Evolutionary conservation across 1,140 invertebrate genomes (phyloP).

Genomic region (Bombus impatiens): DNA sequence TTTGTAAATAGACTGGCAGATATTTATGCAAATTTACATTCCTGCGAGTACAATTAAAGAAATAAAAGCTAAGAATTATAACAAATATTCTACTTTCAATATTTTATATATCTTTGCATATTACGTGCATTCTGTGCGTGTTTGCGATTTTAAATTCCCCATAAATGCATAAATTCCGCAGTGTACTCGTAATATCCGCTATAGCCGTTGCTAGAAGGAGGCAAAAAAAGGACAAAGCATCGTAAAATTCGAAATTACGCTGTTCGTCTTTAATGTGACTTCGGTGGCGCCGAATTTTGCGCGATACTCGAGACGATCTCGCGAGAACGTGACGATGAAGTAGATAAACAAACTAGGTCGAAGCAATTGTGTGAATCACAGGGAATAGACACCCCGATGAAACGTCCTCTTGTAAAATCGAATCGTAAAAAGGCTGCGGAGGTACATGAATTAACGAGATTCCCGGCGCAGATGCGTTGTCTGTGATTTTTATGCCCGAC

Average conservation of each 20-base stretch:
- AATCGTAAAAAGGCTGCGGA: conserved; percentile 4
- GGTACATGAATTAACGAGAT: conserved; percentile 18
- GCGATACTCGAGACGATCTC: not conserved
- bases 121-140: too few relatives aligned
- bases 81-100: too few relatives aligned
- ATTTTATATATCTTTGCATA: too few relatives aligned
- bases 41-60: too few relatives aligned
- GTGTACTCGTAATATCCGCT: not conserved
- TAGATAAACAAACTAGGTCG: not conserved
- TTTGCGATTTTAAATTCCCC: not conserved
- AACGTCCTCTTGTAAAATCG: not conserved
- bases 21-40: too few relatives aligned
- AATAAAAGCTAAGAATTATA: too few relatives aligned
- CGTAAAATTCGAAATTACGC: conserved; percentile 7
- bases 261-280: not conserved
- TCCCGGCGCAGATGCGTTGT: not conserved
- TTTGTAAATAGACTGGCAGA: too few relatives aligned
- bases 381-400: not conserved
- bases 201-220: not conserved
- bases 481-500: conserved; percentile 18
- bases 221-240: not conserved
- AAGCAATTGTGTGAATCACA: not conserved
- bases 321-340: not conserved
- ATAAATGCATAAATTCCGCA: not conserved
- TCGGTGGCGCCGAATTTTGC: conserved; percentile 16